Evolutionary conservation across 2,888 invertebrate species (phyloP), one percentile per base, ranked within the genome.

Genomic region (Drosophila mulleri): DNA sequence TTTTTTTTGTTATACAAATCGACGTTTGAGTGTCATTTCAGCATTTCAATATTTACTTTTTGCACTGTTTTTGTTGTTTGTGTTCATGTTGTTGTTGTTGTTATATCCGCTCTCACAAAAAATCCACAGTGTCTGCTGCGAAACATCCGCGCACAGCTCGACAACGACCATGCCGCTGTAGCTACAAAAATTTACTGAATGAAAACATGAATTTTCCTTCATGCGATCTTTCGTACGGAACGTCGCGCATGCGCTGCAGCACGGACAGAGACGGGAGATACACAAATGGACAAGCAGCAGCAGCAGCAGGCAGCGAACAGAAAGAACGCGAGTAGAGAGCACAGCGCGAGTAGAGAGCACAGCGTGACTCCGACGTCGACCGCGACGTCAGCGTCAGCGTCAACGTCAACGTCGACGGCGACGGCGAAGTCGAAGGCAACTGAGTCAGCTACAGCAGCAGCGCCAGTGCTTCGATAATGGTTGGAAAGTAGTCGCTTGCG

Each of bases 181-280:
- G 81, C 85, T 80, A 88, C 90, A 80, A 78, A 83, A 88, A 85
- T 82, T 91, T 90, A 90, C 84, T 91, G 91, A 91, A 91, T 91
- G 91, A 91, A 91, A 90, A 89, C 90, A 80, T 89, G 81, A 82
- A 80, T 84, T 91, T 91, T 90, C 90, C 86, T 90, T 91, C 57
- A 9, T 89, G 81, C 78, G 89, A 91, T 91, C 91, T 87, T 91
- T 89, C 23, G 56, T 47, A 29, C 67, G 60, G 56, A 69, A 16
- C 76, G 74, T 58, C 63, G 74, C 75, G 74, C 75, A 65, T 69
- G 72, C 78, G 75, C 56, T n/a, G 7, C 39, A 14, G 39, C 39
- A 56, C 18, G 59, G 61, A 59, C 44, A 50, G 63, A 70, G 62
- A 75, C 57, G 48, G 9, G 58, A 44, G 63, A 62, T 63, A 67